Evolutionary conservation across 2,113 vertebrate genomes (phyloP).

Genomic region (Zootoca vivipara): DNA sequence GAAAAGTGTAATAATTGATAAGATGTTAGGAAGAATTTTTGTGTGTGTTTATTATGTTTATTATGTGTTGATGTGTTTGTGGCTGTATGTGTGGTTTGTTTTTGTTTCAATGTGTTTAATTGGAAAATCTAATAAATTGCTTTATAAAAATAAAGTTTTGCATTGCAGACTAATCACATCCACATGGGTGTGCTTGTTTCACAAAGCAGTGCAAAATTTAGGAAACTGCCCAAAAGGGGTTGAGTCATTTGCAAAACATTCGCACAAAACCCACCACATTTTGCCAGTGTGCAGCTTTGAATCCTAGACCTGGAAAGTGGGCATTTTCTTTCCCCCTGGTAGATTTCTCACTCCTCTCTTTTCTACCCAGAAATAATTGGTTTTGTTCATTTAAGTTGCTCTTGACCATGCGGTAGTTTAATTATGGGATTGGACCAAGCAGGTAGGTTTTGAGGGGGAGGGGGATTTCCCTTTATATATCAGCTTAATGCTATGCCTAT

Average conservation of each 20-base stretch:
- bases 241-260: neutral
- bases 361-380: neutral
- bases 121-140: no score
- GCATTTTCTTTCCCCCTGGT: neutral
- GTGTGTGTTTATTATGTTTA: no score
- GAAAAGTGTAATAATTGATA: no score
- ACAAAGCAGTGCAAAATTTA: neutral
- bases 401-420: neutral
- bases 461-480: neutral
- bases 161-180: neutral
- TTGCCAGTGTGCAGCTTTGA: neutral
- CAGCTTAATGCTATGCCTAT: slow-evolving; percentile 16
- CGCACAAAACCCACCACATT: neutral
- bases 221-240: neutral
- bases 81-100: no score
- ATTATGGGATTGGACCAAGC: neutral
- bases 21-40: no score
- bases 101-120: no score
- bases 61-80: no score
- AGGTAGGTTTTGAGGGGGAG: slow-evolving; percentile 12
- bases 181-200: neutral
- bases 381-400: neutral
- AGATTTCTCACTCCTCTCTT: slow-evolving; percentile 1
- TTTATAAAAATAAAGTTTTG: no score
- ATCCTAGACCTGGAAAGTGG: neutral